Evolutionary conservation across 2,113 vertebrate species (phyloP).

Genomic region (Calonectris borealis): DNA sequence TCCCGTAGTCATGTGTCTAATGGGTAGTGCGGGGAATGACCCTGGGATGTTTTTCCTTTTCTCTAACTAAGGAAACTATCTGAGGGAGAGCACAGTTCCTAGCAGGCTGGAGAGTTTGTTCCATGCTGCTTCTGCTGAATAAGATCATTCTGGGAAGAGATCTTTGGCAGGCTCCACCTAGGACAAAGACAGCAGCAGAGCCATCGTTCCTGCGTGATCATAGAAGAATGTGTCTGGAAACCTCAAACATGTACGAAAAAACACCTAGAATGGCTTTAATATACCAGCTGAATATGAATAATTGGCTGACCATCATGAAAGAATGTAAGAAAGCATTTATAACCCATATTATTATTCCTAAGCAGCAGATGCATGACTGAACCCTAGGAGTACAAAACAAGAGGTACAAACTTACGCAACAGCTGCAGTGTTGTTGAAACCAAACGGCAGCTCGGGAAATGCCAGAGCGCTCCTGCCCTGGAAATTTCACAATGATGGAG

Average conservation of each 20-base stretch:
- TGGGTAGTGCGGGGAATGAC: accelerated
- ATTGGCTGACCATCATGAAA: neutral
- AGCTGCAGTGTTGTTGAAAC: neutral
- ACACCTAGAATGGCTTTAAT: neutral
- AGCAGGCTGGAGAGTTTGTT: constrained; percentile 35
- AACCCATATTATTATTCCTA: neutral
- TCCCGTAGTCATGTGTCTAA: neutral
- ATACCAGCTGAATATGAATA: neutral
- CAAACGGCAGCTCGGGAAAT: neutral
- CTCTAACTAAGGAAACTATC: neutral
- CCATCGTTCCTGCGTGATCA: neutral
- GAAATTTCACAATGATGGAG: constrained; percentile 17
- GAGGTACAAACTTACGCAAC: neutral
- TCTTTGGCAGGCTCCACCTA: neutral
- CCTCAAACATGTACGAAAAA: neutral
- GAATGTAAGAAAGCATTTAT: neutral
- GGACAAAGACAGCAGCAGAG: neutral
- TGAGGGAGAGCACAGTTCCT: neutral
- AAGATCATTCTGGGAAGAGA: constrained; percentile 41
- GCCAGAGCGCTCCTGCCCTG: neutral
- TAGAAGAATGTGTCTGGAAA: neutral
- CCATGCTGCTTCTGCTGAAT: neutral
- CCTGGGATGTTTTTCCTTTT: neutral
- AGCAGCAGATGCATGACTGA: neutral
- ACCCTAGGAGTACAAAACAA: constrained; percentile 6